Conservation (phyloP, 2,113 vertebrate genomes). For the Grammomys surdaster region DNA sequence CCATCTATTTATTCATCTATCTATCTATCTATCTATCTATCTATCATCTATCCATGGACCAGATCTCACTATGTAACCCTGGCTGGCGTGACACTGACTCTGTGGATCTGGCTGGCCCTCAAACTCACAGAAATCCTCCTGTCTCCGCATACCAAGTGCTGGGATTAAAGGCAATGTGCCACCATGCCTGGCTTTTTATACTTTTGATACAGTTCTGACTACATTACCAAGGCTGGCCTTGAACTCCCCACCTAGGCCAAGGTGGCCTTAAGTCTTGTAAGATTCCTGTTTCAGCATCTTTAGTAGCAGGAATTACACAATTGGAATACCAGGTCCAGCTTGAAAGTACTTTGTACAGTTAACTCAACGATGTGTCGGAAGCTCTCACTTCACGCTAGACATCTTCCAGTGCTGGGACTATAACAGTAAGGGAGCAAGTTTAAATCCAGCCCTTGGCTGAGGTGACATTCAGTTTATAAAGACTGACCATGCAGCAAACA, state of each 20-base stretch:
- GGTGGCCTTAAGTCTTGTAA: neutral
- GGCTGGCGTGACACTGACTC: neutral
- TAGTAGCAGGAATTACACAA: neutral
- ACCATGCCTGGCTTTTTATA: neutral
- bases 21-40: neutral
- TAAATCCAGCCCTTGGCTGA: neutral
- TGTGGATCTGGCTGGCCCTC: neutral
- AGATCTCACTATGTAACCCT: neutral
- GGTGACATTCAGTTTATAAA: neutral
- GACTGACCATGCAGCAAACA: neutral
- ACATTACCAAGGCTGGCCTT: neutral
- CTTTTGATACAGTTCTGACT: neutral
- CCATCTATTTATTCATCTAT: neutral
- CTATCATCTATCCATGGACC: neutral
- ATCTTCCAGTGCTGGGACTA: too few species aligned
- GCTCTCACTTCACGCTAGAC: neutral
- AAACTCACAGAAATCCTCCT: neutral
- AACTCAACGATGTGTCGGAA: neutral
- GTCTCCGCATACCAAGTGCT: neutral
- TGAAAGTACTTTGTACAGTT: neutral
- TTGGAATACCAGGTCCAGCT: neutral
- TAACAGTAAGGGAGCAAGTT: neutral
- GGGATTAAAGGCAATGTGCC: neutral
- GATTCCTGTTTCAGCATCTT: neutral
- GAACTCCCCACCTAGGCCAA: neutral